Percentiles rank a stretch among this genome's conserved stretches.
Conservation (phyloP, 1,140 invertebrate genomes). For the Philotrypesis tridentata region DNA sequence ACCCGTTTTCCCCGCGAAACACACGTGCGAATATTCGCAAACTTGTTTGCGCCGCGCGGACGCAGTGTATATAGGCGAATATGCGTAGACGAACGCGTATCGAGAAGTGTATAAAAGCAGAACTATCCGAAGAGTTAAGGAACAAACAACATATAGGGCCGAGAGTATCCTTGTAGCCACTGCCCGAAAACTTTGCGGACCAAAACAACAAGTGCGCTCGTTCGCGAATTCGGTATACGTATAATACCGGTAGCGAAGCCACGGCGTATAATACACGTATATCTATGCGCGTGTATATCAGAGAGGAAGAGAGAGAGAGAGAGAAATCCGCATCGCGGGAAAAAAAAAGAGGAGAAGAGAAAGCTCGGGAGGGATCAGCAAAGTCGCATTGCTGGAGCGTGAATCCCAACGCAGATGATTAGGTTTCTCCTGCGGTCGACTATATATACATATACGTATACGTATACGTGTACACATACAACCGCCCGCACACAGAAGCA, state of each 20-base stretch:
- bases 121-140: too few species aligned
- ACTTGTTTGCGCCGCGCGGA: background rate
- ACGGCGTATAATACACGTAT: too few species aligned
- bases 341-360: conserved; percentile 32
- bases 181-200: background rate
- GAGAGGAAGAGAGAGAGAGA: background rate
- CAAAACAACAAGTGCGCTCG: too few species aligned
- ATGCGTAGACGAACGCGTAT: too few species aligned
- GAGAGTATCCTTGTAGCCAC: too few species aligned
- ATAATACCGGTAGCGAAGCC: too few species aligned
- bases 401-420: conserved; percentile 24
- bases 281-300: too few species aligned
- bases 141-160: too few species aligned
- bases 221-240: too few species aligned
- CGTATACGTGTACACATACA: background rate
- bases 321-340: background rate
- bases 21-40: background rate
- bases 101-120: too few species aligned
- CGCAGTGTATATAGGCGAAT: background rate
- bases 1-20: background rate
- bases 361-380: background rate
- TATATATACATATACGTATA: background rate
- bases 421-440: conserved; percentile 5
- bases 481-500: background rate
- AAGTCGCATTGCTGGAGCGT: conserved; percentile 25